Evolutionary conservation across 2,888 invertebrate genomes (phyloP), one percentile per base, ranked within the genome.

Genomic region (Atethmia centrago): DNA sequence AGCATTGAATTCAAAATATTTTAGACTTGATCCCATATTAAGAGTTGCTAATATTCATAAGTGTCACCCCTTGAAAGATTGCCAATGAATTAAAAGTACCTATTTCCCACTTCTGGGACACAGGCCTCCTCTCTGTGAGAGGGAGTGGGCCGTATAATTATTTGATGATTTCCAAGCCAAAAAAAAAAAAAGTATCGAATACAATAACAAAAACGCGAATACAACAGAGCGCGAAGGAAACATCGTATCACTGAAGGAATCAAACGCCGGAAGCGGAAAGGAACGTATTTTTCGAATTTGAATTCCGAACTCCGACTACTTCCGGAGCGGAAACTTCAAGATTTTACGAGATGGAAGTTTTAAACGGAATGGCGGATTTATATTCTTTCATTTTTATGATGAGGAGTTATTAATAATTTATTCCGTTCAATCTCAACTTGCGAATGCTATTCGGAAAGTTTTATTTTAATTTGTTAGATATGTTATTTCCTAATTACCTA

Each of bases 271-370:
- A 96, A 96, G 91, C 95, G 95, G 95, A 95, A 95, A 95, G 92
- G 90, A 95, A 93, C 95, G 94, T 95, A 96, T 96, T 96, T 96
- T 96, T 95, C 95, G 95, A 95, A 96, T 96, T 96, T 96, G 95
- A 95, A 96, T 96, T 94, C 92, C 95, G 94, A 95, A 95, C 94
- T 94, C 92, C 90, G 92, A 91, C 94, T 93, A 92, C 93, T 93
- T 95, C 95, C 95, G 93, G 73, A 84, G 85, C 92, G 95, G 95
- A 95, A 95, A 92, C 93, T 94, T 86, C 89, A 86, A 93, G 92
- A 92, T 91, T 94, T 94, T 92, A 92, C 92, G 90, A 91, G 92
- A 94, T 93, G 92, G 90, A 92, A 93, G 88, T 93, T 93, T 93
- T 92, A 89, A 92, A 91, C 87, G 89, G 90, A 92, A 90, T 66